Conservation (phyloP, 2,113 vertebrate genomes). For the Brachypodius melanocephalos region DNA sequence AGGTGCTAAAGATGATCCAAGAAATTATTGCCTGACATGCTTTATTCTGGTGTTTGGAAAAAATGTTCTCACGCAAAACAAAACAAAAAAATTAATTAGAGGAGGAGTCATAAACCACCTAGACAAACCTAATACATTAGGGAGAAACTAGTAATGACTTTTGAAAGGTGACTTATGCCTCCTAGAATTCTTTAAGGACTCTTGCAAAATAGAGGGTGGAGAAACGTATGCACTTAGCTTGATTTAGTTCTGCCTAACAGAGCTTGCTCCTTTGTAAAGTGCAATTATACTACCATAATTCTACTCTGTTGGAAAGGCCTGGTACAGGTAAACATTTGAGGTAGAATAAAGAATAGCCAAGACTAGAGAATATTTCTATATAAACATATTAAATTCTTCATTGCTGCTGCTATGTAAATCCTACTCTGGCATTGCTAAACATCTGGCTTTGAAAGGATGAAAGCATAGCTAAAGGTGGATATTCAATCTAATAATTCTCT, state of each 20-base stretch:
- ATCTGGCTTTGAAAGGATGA: not conserved
- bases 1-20: slow-evolving; percentile 43
- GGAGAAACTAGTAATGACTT: not conserved
- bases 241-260: not conserved
- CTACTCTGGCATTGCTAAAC: not conserved
- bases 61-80: not conserved
- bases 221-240: not conserved
- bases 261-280: not conserved
- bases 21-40: slow-evolving; percentile 8
- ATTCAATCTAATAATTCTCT: not conserved
- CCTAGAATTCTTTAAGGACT: not conserved
- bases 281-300: not conserved
- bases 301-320: not conserved
- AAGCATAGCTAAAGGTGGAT: not conserved
- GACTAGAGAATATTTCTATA: not conserved
- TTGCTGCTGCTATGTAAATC: not conserved
- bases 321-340: not conserved
- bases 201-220: not conserved
- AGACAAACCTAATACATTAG: not conserved
- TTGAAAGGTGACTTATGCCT: not conserved
- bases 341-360: not conserved
- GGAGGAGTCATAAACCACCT: not conserved
- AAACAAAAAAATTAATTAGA: slow-evolving; percentile 22
- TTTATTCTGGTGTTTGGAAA: not conserved
- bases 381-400: not conserved